Evolutionary conservation across 2,888 invertebrate species (phyloP).

Genomic region (Drosophila atripex): DNA sequence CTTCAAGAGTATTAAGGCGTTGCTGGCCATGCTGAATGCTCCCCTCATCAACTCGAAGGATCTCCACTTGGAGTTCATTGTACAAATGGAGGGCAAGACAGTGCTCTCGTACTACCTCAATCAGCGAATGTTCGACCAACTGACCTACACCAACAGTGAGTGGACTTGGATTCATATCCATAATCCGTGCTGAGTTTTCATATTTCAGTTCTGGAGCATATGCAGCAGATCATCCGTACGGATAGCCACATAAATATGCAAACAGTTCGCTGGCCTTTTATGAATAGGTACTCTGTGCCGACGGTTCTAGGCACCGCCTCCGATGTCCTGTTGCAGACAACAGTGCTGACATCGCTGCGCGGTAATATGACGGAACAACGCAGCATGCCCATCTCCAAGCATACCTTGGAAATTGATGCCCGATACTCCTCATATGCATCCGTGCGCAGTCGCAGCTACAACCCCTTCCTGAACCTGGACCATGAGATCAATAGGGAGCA

Average conservation of each 20-base stretch:
- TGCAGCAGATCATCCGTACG: conserved; percentile 86
- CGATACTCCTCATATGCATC: conserved; percentile 86
- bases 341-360: conserved; percentile 87
- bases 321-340: conserved; percentile 84
- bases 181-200: background rate
- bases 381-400: conserved; percentile 85
- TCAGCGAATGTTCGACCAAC: conserved; percentile 86
- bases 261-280: conserved; percentile 85
- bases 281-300: conserved; percentile 85
- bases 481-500: conserved; percentile 88
- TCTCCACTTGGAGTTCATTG: conserved; percentile 88
- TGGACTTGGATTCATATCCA: conserved; percentile 37
- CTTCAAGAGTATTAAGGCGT: conserved; percentile 85
- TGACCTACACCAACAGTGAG: conserved; percentile 87
- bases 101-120: conserved; percentile 88
- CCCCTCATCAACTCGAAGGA: conserved; percentile 84
- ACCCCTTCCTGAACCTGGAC: conserved; percentile 87
- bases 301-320: conserved; percentile 86
- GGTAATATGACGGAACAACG: conserved; percentile 88
- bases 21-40: conserved; percentile 84
- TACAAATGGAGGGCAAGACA: conserved; percentile 88
- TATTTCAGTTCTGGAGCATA: conserved; percentile 85
- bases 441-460: conserved; percentile 85
- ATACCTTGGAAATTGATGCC: conserved; percentile 87
- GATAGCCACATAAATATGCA: conserved; percentile 87